Base-by-base conservation (phyloP, 2,888 invertebrate species). In the Noctua janthina region DNA sequence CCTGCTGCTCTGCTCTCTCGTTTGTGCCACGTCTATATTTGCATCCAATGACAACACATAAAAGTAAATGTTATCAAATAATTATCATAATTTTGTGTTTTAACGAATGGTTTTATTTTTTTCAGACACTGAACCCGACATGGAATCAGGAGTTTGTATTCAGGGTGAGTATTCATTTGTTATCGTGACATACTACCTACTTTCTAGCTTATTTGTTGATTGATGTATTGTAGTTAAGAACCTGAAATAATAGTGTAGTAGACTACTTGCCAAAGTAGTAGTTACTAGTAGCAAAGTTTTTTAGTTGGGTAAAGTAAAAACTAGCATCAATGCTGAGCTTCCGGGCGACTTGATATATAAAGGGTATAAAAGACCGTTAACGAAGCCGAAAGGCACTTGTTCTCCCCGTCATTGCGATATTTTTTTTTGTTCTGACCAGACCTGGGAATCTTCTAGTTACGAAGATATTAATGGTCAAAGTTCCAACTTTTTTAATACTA, bases 61-160 rank as follows among this genome's bases (percentile, higher is more conserved):
- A 10, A 66, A 20, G 35, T 39, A 10, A 66, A 39, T 35, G 35
- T 64, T 35, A 64, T 29, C 29, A 29, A 35, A 39, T 39, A 20
- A 35, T 66, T 66, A 66, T 66, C 35, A 20, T 20, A 35, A 4
- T 35, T 35, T 64, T 67, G 5, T 66, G 43, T 46, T 46, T 68
- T 68, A n/a, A 68, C 8, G 7, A n/a, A 1, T 67, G 3, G 2
- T 35, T 69, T 76, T 74, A 29, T 66, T 71, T 72, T 23, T 98
- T 98, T 87, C 97, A 99, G 99, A 99, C 99, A 78, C 97, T 99
- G 89, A 99, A 99, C 97, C 99, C 99, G 91, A 97, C 98, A 95
- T 99, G 99, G 99, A 98, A 99, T 96, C 99, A 99, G 97, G 99
- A 99, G 97, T 99, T 99, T 97, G 97, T 99, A 94, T 99, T 99